Base-by-base conservation (phyloP, 1,140 invertebrate genomes). In the Heliothis virescens region DNA sequence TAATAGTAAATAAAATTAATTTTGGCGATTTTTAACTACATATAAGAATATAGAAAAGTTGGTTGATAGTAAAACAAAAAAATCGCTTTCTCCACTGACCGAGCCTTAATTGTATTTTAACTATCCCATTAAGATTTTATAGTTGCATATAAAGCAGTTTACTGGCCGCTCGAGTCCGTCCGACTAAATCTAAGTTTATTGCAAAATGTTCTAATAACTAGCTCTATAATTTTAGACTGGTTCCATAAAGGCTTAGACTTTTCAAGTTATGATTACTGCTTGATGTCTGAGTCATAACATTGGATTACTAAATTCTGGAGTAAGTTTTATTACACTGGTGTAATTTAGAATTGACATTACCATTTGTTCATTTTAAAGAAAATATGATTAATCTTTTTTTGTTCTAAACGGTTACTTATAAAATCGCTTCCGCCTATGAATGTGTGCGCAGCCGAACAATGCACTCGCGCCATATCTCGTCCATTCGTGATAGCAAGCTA, bases 391-490 rank as follows among this genome's bases (percentile, higher is more conserved):
- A 3, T 21, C 11, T 57, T 21, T 21, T 57, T 21, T 13, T 60
- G 26, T 29, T 1, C 26, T 21, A 10, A 12, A 26, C 57, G 10
- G 11, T 59, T 21, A 21, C 2, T 13, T 10, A 26, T 12, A 29
- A 52, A 75, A 67, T 48, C 77, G 77, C 81, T 82, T 12, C 48
- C 69, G 34, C 80, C 34, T 52, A 29, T 62, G 3, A 74, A 18
- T 47, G 26, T 21, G 18, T 41, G 12, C 3, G 59, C 4, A n/a
- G 11, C 52, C 21, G 9, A 57, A 80, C 52, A 62, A 50, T 81
- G 75, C 81, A 79, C 82, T 79, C 67, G 80, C 79, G 52, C 72
- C 79, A 81, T 85, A 86, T 83, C 79, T 85, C 81, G 75, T 77
- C 75, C 69, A 80, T 75, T 55, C 69, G 78, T 79, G 85, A 86